A percentile compares a stretch with the other conserved stretches of the same genome.
phyloP scores from a whole-genome alignment of 1,140 invertebrate genomes.

The Drosophila seguyi region DNA sequence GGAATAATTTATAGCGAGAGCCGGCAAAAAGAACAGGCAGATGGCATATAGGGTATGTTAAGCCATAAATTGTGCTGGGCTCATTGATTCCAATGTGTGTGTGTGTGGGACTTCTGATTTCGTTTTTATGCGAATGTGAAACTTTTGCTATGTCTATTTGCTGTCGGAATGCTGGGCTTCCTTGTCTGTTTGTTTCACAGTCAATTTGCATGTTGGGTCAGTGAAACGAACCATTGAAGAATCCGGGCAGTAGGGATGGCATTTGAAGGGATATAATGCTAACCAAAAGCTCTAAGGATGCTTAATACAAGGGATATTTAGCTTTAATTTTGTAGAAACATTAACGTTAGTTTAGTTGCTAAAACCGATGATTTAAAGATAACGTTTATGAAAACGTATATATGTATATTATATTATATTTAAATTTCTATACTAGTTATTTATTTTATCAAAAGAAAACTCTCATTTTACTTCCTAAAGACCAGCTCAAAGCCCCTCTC shows the following conservation, averaged over 20 bases:
- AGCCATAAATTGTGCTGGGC: slow-evolving; percentile 65
- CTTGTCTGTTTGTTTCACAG: slow-evolving; percentile 28
- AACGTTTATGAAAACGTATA: too few relatives aligned
- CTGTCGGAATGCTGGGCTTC: slow-evolving; percentile 14
- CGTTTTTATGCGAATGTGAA: slow-evolving; percentile 53
- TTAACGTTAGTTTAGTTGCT: too few relatives aligned
- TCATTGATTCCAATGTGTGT: slow-evolving; percentile 59
- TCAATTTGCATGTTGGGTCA: slow-evolving; percentile 51
- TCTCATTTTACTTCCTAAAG: background rate
- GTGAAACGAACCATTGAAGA: slow-evolving; percentile 30
- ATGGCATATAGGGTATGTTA: slow-evolving; percentile 47
- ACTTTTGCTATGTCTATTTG: slow-evolving; percentile 55
- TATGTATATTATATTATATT: background rate
- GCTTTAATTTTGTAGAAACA: too few relatives aligned
- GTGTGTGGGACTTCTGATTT: slow-evolving; percentile 58
- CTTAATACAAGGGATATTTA: background rate
- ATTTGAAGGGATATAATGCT: too few relatives aligned
- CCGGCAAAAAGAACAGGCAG: slow-evolving; percentile 28
- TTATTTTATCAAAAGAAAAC: background rate
- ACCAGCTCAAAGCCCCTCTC: slow-evolving; percentile 43
- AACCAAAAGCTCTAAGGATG: background rate
- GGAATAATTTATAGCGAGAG: slow-evolving; percentile 63
- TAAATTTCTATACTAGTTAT: background rate
- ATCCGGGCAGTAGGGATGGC: background rate
- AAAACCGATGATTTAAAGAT: too few relatives aligned